These are phyloP conservation scores for Empidonax traillii DNA, from an alignment of 2,113 vertebrate genomes.

Conservation along the genomic window DNA sequence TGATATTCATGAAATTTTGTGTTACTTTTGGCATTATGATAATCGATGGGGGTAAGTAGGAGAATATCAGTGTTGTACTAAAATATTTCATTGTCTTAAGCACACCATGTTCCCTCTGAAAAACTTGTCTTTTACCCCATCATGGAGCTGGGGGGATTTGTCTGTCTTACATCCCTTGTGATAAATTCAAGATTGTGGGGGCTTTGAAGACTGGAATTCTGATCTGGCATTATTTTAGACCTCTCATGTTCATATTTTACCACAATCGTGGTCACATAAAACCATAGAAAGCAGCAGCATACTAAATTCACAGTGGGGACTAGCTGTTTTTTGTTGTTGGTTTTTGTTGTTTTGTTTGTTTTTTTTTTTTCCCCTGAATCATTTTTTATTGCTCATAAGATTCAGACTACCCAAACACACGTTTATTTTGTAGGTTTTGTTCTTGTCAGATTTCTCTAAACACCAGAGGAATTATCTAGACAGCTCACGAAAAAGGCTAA, in stretches of 20 bases:
- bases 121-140: background rate
- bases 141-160: background rate
- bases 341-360: background rate
- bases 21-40: background rate
- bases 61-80: background rate
- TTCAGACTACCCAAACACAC: background rate
- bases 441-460: background rate
- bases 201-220: background rate
- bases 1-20: background rate
- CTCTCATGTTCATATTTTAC: background rate
- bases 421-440: background rate
- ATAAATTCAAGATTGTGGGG: background rate
- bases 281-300: background rate
- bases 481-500: background rate
- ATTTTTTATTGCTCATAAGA: background rate
- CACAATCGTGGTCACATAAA: background rate
- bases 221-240: background rate
- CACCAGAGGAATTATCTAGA: background rate
- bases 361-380: background rate
- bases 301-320: background rate
- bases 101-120: background rate
- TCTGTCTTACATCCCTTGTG: background rate
- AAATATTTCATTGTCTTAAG: background rate
- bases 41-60: background rate
- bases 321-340: no score